phyloP scores from a whole-genome alignment of 2,113 vertebrate genomes.

The Delphinapterus leucas region DNA sequence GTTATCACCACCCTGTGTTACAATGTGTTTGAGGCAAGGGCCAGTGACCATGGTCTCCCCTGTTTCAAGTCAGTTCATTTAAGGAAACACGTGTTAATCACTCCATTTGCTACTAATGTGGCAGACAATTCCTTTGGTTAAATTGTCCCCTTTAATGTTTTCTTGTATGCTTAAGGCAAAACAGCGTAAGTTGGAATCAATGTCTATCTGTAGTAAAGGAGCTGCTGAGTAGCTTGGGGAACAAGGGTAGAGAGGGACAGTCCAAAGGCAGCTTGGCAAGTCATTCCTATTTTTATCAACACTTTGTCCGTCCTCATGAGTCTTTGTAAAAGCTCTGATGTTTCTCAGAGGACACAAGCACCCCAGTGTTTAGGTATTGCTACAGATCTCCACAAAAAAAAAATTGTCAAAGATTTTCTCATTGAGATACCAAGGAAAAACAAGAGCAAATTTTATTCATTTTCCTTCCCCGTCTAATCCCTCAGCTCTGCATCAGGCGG shows the following conservation, averaged over 20 bases:
- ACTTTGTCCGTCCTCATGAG: rapidly evolving
- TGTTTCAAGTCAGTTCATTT: background rate
- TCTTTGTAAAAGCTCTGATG: background rate
- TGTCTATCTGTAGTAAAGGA: background rate
- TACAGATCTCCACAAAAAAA: background rate
- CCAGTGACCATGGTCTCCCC: background rate
- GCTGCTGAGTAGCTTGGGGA: background rate
- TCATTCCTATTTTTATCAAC: background rate
- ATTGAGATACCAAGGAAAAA: rapidly evolving
- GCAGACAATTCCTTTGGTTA: background rate
- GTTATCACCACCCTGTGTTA: background rate
- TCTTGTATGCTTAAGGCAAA: background rate
- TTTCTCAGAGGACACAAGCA: too few species aligned
- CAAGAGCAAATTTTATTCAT: rapidly evolving
- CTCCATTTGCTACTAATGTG: background rate
- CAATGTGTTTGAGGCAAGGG: too few species aligned
- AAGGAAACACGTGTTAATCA: background rate
- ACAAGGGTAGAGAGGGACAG: rapidly evolving
- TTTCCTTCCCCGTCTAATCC: rapidly evolving
- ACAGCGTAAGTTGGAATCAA: background rate
- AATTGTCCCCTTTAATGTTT: background rate
- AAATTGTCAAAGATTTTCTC: background rate
- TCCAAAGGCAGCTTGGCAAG: background rate
- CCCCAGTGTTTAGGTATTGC: background rate
- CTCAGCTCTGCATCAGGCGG: background rate